A percentile compares a stretch with the other conserved stretches of the same genome.
These are phyloP conservation scores for Anguilla obscura DNA, from an alignment of 2,797 vertebrate genomes.

Conservation along the genomic window DNA sequence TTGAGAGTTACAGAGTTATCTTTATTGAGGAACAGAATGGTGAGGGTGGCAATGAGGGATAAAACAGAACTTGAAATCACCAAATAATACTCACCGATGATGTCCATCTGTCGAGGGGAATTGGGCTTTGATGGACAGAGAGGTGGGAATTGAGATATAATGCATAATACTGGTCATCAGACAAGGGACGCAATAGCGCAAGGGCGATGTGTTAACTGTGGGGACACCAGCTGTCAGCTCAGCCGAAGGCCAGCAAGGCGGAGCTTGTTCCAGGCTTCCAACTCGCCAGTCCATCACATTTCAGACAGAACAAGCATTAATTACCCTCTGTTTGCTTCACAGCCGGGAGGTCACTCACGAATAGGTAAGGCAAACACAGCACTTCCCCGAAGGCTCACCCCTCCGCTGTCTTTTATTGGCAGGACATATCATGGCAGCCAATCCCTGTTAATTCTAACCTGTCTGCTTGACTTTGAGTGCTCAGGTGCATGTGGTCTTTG, in stretches of 20 bases:
- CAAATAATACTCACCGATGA: slow-evolving; percentile 29
- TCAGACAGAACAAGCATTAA: slow-evolving; percentile 41
- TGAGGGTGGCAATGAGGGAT: neutral
- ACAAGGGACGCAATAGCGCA: slow-evolving; percentile 2
- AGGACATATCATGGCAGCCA: slow-evolving; percentile 26
- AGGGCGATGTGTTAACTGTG: neutral
- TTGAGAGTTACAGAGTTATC: neutral
- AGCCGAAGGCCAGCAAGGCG: neutral
- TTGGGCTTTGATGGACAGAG: slow-evolving; percentile 31
- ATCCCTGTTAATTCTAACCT: neutral
- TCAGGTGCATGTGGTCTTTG: slow-evolving; percentile 28
- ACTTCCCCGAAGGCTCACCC: slow-evolving; percentile 14
- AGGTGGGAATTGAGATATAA: slow-evolving; percentile 29
- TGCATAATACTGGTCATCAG: neutral
- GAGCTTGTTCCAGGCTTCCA: neutral
- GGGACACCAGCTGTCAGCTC: neutral
- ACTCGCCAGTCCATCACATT: slow-evolving; percentile 43
- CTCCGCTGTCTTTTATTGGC: slow-evolving; percentile 33
- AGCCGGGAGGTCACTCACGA: slow-evolving; percentile 35
- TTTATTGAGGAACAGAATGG: neutral
- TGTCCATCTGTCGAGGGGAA: slow-evolving; percentile 37
- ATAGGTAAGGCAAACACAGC: slow-evolving; percentile 37
- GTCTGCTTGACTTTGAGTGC: slow-evolving; percentile 20
- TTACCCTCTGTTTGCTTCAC: slow-evolving; percentile 50
- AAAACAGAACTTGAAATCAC: neutral